Evolutionary conservation across 37 sponge, comb jelly and placozoan genomes (phyloP).

Genomic region (Chondrilla cf. caribensis): DNA sequence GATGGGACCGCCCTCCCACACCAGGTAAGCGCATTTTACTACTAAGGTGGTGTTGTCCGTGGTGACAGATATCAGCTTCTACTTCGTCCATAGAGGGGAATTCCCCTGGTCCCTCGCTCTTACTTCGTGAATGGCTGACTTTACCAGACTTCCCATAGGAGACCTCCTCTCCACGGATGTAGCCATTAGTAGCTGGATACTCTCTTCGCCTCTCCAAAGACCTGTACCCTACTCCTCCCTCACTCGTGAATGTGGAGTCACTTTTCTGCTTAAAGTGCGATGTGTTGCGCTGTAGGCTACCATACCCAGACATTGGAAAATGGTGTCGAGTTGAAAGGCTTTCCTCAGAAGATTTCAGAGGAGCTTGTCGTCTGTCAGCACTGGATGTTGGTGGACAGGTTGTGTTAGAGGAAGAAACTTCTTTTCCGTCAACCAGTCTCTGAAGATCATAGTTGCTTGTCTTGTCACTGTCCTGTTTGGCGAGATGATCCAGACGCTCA

Average conservation of each 20-base stretch:
- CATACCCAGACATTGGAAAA: neutral
- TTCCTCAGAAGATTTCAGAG: neutral
- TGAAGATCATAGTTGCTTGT: neutral
- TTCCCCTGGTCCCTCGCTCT: neutral
- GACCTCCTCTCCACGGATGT: neutral
- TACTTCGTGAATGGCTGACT: neutral
- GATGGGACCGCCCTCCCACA: slow-evolving; percentile 12
- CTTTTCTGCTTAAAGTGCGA: neutral
- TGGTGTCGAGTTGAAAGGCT: neutral
- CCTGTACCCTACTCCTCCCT: neutral
- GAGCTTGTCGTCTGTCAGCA: neutral
- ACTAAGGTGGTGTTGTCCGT: neutral
- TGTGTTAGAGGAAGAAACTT: too few species aligned
- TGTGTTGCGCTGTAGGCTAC: neutral
- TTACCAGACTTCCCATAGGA: neutral
- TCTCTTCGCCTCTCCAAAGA: slow-evolving; percentile 9
- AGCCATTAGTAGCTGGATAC: neutral
- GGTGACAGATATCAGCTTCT: neutral
- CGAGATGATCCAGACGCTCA: neutral
- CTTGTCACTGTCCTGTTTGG: neutral
- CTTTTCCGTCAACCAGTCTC: neutral
- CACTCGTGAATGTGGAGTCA: neutral
- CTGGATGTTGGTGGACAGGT: neutral
- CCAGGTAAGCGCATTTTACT: neutral
- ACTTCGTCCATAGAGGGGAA: neutral